Conservation (phyloP, 2,113 vertebrate species). For the Antechinus stuartii region DNA sequence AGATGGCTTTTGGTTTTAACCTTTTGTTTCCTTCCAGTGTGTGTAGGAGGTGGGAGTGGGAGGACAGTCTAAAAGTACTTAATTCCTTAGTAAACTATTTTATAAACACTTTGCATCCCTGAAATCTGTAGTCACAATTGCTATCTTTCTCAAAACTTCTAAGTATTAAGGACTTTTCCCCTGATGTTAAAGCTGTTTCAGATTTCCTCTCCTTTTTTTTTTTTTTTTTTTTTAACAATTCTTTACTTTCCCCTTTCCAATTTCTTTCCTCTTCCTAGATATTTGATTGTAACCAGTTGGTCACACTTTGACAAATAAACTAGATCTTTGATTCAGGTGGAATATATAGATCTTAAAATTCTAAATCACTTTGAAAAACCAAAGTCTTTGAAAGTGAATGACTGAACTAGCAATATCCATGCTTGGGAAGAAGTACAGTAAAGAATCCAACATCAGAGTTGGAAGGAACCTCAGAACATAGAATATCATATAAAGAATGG, state of each 20-base stretch:
- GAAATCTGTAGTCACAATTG: conserved; percentile 50
- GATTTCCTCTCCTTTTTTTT: conserved; percentile 64
- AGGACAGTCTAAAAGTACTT: not conserved
- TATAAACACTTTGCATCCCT: conserved; percentile 57
- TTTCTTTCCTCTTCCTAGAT: conserved; percentile 49
- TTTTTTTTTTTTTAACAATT: not conserved
- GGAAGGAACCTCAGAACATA: not conserved
- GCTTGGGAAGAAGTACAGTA: not conserved
- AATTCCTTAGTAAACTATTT: conserved; percentile 51
- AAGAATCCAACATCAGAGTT: not conserved
- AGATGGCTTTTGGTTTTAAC: not conserved
- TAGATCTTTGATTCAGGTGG: not conserved
- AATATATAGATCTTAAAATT: not conserved
- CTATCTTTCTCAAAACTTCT: conserved; percentile 45
- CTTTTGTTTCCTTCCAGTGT: not conserved
- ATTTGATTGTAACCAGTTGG: not conserved
- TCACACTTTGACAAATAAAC: conserved; percentile 29
- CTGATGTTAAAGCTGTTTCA: conserved; percentile 50
- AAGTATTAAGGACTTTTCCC: not conserved
- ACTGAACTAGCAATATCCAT: not conserved
- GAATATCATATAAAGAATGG: not conserved
- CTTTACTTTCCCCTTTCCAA: not conserved
- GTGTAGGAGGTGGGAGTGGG: not conserved
- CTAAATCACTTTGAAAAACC: not conserved
- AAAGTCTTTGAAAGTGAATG: not conserved